Evolutionary conservation across 1,140 invertebrate species (phyloP).

Genomic region (Trissolcus basalis): DNA sequence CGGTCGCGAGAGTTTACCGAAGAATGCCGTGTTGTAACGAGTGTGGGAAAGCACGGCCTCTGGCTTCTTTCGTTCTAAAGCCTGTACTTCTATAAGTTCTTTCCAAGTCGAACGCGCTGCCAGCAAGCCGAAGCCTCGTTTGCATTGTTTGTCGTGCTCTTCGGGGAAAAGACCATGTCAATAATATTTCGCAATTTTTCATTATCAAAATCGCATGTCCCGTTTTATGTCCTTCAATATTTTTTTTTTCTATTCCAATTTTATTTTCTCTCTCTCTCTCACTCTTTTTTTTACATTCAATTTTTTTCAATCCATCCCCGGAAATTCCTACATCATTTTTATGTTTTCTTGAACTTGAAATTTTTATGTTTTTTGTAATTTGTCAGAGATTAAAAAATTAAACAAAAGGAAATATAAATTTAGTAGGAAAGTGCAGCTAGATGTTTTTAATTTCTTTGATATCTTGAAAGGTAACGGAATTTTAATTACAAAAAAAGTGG

Average conservation of each 20-base stretch:
- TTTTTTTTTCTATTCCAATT: too few species aligned
- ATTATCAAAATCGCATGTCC: not conserved
- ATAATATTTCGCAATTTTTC: constrained; percentile 7
- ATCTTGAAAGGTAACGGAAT: not conserved
- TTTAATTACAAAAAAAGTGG: not conserved
- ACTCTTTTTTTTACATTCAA: too few species aligned
- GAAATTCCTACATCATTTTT: too few species aligned
- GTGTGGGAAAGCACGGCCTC: constrained; percentile 56
- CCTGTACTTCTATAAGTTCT: constrained; percentile 54
- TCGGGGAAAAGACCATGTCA: constrained; percentile 11
- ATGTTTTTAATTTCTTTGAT: too few species aligned
- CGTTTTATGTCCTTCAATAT: not conserved
- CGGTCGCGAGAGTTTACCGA: constrained; percentile 51
- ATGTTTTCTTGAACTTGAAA: too few species aligned
- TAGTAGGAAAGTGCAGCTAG: too few species aligned
- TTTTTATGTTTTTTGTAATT: too few species aligned
- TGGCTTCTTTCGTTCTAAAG: constrained; percentile 55
- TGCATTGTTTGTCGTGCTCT: constrained; percentile 49
- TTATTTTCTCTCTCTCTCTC: too few species aligned
- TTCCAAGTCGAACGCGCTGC: constrained; percentile 40
- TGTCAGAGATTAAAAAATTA: too few species aligned
- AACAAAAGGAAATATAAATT: too few species aligned
- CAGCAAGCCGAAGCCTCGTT: constrained; percentile 32
- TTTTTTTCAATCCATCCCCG: too few species aligned
- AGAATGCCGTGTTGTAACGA: constrained; percentile 53